Percentiles rank a stretch among this genome's conserved stretches.
phyloP scores from a whole-genome alignment of 92 coral and sea anemone species.

The Diadumene lineata region DNA sequence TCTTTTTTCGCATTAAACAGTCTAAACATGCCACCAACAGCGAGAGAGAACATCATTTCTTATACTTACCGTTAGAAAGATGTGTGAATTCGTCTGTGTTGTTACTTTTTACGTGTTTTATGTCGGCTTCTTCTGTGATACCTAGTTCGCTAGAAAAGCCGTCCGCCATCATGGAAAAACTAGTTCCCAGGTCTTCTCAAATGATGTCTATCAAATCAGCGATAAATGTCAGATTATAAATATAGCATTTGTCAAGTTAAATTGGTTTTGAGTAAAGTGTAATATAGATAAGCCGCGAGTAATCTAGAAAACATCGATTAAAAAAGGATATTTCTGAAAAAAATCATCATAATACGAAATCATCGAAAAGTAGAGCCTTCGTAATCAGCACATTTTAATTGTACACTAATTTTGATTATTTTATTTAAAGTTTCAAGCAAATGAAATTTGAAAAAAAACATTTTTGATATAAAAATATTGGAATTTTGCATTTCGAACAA shows the following conservation, averaged over 20 bases:
- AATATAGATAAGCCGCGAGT: neutral
- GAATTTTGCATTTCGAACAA: no score
- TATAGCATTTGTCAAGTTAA: neutral
- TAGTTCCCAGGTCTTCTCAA: slow-evolving; percentile 14
- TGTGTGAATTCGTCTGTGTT: slow-evolving; percentile 4
- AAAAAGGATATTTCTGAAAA: neutral
- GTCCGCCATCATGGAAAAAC: slow-evolving; percentile 35
- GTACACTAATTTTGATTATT: no score
- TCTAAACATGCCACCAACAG: slow-evolving; percentile 15
- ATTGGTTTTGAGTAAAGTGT: neutral
- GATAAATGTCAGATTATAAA: neutral
- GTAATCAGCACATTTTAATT: no score
- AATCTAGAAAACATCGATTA: neutral
- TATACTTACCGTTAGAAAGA: slow-evolving; percentile 26
- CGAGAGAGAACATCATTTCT: neutral
- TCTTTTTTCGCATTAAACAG: slow-evolving; percentile 3
- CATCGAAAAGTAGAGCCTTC: no score
- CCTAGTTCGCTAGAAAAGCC: slow-evolving; percentile 19
- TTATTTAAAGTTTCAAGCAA: no score
- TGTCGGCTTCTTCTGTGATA: slow-evolving; percentile 27
- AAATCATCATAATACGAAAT: neutral
- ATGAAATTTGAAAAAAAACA: no score
- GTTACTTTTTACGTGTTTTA: slow-evolving; percentile 9
- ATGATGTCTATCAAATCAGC: neutral
- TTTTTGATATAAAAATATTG: no score